A percentile compares a stretch with the other conserved stretches of the same genome.
Evolutionary conservation across 2,888 invertebrate genomes (phyloP).

Genomic region (Sisyra terminalis): DNA sequence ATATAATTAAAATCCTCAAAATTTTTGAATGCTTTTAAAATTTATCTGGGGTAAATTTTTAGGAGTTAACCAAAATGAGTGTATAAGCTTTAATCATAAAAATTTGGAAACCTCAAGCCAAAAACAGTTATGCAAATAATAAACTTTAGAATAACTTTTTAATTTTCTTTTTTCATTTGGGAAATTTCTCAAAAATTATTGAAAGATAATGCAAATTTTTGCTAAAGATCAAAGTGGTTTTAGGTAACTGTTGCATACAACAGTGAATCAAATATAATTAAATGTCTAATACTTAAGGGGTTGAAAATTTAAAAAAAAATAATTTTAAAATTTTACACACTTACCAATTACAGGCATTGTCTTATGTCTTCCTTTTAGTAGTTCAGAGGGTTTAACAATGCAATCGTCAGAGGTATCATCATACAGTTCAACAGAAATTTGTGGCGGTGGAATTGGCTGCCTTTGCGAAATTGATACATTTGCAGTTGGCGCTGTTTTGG

Average conservation of each 20-base stretch:
- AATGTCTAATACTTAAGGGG: neutral
- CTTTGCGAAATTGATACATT: neutral
- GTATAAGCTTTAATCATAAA: no score
- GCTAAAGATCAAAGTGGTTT: no score
- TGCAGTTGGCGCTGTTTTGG: neutral
- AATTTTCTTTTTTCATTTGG: no score
- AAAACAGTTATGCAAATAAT: no score
- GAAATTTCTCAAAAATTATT: no score
- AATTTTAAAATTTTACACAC: slow-evolving; percentile 14
- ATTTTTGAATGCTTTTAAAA: no score
- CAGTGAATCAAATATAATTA: neutral
- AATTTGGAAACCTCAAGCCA: no score
- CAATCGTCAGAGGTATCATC: slow-evolving; percentile 34
- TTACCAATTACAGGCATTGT: slow-evolving; percentile 38
- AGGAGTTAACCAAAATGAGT: no score
- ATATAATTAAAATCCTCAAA: no score
- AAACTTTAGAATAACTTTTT: no score
- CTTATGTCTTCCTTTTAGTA: slow-evolving; percentile 39
- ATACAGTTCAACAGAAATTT: slow-evolving; percentile 2
- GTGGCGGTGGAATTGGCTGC: neutral
- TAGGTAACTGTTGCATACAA: neutral
- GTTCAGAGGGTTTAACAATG: slow-evolving; percentile 45
- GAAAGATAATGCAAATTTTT: no score
- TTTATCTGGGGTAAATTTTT: no score
- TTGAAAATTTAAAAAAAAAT: neutral